Evolutionary conservation across 1,140 invertebrate species (phyloP).

Genomic region (Aphelenchoides besseyi): DNA sequence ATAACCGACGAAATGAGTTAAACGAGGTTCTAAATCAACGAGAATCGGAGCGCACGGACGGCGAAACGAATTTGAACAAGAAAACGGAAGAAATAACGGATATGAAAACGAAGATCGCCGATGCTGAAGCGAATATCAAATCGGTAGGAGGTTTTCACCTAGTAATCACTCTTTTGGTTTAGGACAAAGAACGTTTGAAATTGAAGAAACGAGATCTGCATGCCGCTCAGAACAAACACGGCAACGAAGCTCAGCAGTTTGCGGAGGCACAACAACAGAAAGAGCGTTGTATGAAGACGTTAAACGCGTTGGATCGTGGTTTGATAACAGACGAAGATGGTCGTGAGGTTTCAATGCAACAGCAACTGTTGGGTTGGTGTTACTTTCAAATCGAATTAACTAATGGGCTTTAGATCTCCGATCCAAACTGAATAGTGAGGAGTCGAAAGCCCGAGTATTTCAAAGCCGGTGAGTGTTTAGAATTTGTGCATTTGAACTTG

Average conservation of each 20-base stretch:
- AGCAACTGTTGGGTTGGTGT: neutral
- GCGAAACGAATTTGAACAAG: conserved; percentile 7
- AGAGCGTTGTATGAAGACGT: conserved; percentile 27
- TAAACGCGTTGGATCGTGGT: conserved; percentile 44
- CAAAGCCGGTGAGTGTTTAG: neutral
- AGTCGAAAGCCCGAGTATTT: too few relatives aligned
- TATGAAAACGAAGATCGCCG: neutral
- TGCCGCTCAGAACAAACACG: conserved; percentile 34
- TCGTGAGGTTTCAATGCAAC: conserved; percentile 39
- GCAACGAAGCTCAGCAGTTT: conserved; percentile 68
- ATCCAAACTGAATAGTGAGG: neutral
- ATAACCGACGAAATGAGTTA: neutral
- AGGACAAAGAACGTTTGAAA: conserved; percentile 45
- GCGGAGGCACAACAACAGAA: conserved; percentile 68
- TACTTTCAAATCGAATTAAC: too few relatives aligned
- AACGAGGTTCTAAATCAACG: neutral
- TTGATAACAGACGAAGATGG: conserved; percentile 49
- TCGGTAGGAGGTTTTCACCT: conserved; percentile 10
- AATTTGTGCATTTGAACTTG: neutral
- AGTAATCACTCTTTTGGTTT: conserved; percentile 20
- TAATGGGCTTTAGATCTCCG: too few relatives aligned
- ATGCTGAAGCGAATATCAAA: conserved; percentile 6
- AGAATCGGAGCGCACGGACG: conserved; percentile 31
- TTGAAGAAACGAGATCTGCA: conserved; percentile 44
- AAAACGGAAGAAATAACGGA: conserved; percentile 11